These are phyloP conservation scores for Buathra laborator DNA, from an alignment of 2,888 invertebrate species.

Conservation along the genomic window DNA sequence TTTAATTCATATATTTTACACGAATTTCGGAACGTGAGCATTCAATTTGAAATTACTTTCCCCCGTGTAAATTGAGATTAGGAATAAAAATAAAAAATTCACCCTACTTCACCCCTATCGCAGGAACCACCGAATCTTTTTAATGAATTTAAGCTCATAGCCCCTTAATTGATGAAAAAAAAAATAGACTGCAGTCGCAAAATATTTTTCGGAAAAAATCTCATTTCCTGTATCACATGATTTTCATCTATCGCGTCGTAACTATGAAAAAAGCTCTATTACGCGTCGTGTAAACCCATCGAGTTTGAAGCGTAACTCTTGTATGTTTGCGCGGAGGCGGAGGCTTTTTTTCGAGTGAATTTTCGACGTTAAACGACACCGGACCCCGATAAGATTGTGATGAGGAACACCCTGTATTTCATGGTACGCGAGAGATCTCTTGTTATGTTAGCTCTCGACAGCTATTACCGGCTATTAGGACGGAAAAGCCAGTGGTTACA, in stretches of 20 bases:
- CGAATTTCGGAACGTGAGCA: no score
- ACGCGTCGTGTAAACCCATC: not conserved
- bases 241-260: not conserved
- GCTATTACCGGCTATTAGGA: conserved; percentile 75
- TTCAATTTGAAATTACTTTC: no score
- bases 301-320: not conserved
- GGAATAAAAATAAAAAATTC: no score
- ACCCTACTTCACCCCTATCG: no score
- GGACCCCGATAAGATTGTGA: conserved; percentile 58
- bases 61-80: no score
- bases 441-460: conserved; percentile 76
- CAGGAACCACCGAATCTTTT: no score
- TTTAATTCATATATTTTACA: no score
- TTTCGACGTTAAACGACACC: conserved; percentile 45
- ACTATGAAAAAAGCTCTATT: conserved; percentile 17
- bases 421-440: conserved; percentile 55
- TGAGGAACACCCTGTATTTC: conserved; percentile 11
- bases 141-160: not conserved
- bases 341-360: conserved; percentile 46
- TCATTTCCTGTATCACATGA: not conserved
- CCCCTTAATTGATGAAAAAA: not conserved
- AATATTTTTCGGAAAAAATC: not conserved
- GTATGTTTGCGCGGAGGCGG: conserved; percentile 29
- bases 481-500: conserved; percentile 46
- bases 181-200: not conserved